phyloP scores from a whole-genome alignment of 2,797 vertebrate species.

The Psittacula derbiana region DNA sequence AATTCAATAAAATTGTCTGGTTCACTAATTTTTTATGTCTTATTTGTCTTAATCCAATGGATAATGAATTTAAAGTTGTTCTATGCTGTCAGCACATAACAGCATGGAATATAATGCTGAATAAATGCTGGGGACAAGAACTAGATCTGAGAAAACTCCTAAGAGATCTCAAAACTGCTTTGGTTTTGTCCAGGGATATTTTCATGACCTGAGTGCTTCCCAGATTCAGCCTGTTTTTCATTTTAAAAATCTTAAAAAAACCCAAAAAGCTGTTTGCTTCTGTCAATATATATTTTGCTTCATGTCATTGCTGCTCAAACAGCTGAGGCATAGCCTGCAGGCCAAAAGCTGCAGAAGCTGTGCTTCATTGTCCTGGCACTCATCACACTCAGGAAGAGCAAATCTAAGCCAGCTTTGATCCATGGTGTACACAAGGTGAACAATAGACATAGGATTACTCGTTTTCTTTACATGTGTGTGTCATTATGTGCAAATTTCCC shows the following conservation, averaged over 20 bases:
- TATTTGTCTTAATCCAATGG: conserved; percentile 34
- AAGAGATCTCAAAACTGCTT: background rate
- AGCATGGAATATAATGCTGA: background rate
- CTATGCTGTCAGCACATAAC: background rate
- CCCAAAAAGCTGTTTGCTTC: background rate
- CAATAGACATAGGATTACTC: background rate
- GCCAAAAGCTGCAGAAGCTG: background rate
- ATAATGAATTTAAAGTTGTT: conserved; percentile 27
- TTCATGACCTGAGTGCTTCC: background rate
- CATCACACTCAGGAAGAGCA: accelerated
- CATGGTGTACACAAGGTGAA: background rate
- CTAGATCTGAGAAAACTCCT: background rate
- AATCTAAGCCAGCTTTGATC: background rate
- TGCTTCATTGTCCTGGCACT: background rate
- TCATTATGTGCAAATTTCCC: background rate
- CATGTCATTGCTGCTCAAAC: background rate
- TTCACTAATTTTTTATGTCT: background rate
- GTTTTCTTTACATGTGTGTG: background rate
- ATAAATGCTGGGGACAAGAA: background rate
- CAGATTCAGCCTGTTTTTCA: background rate
- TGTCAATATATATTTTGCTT: background rate
- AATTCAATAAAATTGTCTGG: background rate
- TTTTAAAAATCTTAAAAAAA: background rate
- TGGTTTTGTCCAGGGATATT: background rate
- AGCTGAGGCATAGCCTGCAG: background rate